Percentiles rank a stretch among this genome's conserved stretches.
Evolutionary conservation across 2,113 vertebrate species (phyloP).

Genomic region (Notarius lentiginosus): DNA sequence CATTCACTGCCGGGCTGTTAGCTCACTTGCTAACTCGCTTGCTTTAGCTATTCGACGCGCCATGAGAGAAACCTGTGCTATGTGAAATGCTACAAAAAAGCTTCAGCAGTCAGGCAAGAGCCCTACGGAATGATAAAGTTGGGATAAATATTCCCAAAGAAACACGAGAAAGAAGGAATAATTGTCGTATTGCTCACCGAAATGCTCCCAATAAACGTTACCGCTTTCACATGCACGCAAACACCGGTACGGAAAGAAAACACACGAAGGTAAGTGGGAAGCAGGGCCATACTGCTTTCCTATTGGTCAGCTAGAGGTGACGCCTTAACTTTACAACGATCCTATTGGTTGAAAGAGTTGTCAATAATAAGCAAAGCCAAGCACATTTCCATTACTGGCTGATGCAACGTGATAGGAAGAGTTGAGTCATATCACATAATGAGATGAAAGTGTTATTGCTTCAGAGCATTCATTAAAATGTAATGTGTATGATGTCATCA

Average conservation of each 20-base stretch:
- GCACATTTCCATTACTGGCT: conserved; percentile 58
- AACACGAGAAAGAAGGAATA: neutral
- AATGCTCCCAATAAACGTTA: neutral
- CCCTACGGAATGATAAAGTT: neutral
- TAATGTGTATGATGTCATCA: neutral
- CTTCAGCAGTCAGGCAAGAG: neutral
- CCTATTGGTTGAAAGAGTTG: conserved; percentile 59
- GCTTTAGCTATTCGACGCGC: neutral
- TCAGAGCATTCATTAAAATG: neutral
- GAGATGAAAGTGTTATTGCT: neutral
- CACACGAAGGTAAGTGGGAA: neutral
- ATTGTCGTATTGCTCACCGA: neutral
- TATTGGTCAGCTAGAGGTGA: conserved; percentile 52
- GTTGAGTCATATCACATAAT: conserved; percentile 24
- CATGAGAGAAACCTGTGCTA: neutral
- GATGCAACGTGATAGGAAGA: conserved; percentile 72
- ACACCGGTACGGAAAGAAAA: conserved; percentile 58
- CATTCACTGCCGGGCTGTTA: neutral
- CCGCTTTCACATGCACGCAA: conserved; percentile 36
- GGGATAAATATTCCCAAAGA: neutral
- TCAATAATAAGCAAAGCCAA: conserved; percentile 58
- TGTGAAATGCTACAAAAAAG: neutral
- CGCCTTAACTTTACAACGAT: fast-evolving
- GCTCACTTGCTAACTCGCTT: neutral
- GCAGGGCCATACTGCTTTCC: neutral